A percentile compares a stretch with the other conserved stretches of the same genome.
Conservation (phyloP, 1,140 invertebrate genomes). For the Artemia franciscana region DNA sequence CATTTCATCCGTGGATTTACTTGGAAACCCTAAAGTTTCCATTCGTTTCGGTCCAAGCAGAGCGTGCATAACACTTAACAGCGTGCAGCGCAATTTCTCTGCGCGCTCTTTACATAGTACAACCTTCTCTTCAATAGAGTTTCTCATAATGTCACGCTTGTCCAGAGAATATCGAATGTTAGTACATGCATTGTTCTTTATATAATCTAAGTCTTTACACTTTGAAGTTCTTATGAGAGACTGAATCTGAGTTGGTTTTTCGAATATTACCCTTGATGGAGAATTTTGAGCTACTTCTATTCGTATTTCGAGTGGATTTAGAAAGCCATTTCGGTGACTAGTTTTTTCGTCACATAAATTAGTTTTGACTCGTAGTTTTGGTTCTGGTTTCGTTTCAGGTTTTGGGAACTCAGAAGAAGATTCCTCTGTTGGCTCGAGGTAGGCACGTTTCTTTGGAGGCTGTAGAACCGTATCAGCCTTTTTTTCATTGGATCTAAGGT, state of each 20-base stretch:
- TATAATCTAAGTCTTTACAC: too few species aligned
- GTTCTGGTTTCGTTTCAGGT: not conserved
- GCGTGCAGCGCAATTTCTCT: not conserved
- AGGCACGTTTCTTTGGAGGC: not conserved
- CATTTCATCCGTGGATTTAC: not conserved
- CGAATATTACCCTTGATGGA: not conserved
- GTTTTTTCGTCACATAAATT: not conserved
- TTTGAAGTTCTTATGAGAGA: not conserved
- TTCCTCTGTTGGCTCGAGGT: not conserved
- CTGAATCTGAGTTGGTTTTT: not conserved
- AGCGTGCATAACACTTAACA: not conserved
- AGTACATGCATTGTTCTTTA: too few species aligned
- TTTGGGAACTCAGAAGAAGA: not conserved
- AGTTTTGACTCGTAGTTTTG: not conserved
- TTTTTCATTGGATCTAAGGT: too few species aligned
- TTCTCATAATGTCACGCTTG: too few species aligned
- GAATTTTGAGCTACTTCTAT: not conserved
- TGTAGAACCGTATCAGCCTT: too few species aligned
- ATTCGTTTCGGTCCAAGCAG: not conserved
- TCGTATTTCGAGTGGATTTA: not conserved
- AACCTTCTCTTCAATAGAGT: too few species aligned
- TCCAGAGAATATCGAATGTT: too few species aligned
- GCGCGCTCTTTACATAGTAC: not conserved
- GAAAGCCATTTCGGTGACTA: not conserved
- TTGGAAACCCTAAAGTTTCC: not conserved